A percentile compares a stretch with the other conserved stretches of the same genome.
Conservation (phyloP, 2,113 vertebrate species). For the Chaenocephalus aceratus region DNA sequence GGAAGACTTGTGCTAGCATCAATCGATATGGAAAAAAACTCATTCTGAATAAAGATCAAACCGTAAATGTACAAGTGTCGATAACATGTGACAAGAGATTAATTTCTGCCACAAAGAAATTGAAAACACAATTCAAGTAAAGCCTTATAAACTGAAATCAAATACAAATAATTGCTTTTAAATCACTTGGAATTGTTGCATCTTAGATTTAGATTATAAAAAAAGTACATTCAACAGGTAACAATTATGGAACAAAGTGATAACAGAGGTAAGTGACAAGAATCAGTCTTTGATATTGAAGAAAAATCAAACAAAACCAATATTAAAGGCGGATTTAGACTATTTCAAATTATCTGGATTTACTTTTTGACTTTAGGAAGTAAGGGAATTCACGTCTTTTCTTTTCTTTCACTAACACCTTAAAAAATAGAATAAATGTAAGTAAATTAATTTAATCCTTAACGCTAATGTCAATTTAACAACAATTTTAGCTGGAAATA, state of each 20-base stretch:
- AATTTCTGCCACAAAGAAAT: conserved; percentile 29
- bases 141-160: conserved; percentile 47
- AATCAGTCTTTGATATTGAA: conserved; percentile 27
- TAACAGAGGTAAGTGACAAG: conserved; percentile 62
- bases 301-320: neutral
- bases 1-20: conserved; percentile 65
- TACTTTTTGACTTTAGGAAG: neutral
- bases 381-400: neutral
- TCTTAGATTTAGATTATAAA: conserved; percentile 71
- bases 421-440: neutral
- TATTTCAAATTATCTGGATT: conserved; percentile 1
- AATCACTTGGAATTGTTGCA: conserved; percentile 70
- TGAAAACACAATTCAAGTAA: conserved; percentile 68
- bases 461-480: conserved; percentile 14
- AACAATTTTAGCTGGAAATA: too few relatives aligned
- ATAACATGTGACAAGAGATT: conserved; percentile 30
- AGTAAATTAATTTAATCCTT: conserved; percentile 8
- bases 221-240: conserved; percentile 81
- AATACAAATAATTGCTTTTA: conserved; percentile 41
- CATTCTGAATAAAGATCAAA: conserved; percentile 26
- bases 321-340: conserved; percentile 16
- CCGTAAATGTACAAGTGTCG: conserved; percentile 27
- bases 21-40: conserved; percentile 6
- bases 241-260: conserved; percentile 53
- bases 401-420: neutral